Percentiles rank a stretch among this genome's conserved stretches.
Evolutionary conservation across 2,888 invertebrate genomes (phyloP).

Genomic region (Penaeus monodon): DNA sequence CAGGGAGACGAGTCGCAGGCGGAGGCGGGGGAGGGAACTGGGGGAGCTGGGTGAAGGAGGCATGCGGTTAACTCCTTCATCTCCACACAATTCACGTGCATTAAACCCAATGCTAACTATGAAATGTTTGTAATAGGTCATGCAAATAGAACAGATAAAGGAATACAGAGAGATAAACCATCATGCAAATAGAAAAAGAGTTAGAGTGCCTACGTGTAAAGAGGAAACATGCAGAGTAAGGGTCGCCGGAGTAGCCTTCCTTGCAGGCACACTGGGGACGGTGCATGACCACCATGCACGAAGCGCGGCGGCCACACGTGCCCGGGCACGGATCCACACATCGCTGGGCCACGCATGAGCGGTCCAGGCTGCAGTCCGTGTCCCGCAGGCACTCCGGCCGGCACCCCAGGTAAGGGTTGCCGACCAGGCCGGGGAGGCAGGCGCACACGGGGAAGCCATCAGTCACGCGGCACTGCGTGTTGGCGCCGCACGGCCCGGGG

Average conservation of each 20-base stretch:
- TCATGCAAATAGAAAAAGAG: background rate
- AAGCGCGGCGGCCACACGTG: slow-evolving; percentile 81
- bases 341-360: slow-evolving; percentile 80
- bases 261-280: slow-evolving; percentile 79
- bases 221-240: slow-evolving; percentile 76
- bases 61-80: background rate
- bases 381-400: slow-evolving; percentile 84
- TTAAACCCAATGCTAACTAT: background rate
- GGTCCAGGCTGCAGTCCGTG: slow-evolving; percentile 79
- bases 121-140: slow-evolving; percentile 5
- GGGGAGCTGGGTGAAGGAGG: slow-evolving; percentile 4
- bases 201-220: slow-evolving; percentile 52
- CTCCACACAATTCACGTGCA: background rate
- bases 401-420: slow-evolving; percentile 79
- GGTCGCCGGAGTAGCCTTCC: slow-evolving; percentile 81
- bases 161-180: background rate
- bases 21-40: slow-evolving; percentile 68
- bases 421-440: slow-evolving; percentile 70
- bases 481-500: slow-evolving; percentile 72
- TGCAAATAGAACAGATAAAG: background rate
- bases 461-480: slow-evolving; percentile 81
- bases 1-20: slow-evolving; percentile 79
- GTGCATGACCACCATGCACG: slow-evolving; percentile 84
- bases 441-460: slow-evolving; percentile 77
- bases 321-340: slow-evolving; percentile 77